Evolutionary conservation across 2,888 invertebrate genomes (phyloP).

Genomic region (Coronaproctus castanopsis): DNA sequence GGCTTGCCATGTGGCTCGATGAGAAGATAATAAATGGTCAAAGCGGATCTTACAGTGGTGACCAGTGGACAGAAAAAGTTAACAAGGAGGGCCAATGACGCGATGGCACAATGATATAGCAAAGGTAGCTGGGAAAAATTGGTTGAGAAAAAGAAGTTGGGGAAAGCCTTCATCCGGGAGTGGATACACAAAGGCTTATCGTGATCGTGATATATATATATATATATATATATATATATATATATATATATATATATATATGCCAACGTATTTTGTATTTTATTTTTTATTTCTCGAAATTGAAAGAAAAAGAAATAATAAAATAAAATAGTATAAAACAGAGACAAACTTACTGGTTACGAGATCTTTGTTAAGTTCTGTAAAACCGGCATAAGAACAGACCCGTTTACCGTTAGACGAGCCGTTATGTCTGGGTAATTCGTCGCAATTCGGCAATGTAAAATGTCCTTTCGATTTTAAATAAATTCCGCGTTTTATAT

Average conservation of each 20-base stretch:
- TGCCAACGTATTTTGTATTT: not conserved
- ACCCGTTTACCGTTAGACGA: constrained; percentile 26
- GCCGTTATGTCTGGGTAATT: constrained; percentile 40
- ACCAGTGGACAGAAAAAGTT: too few species aligned
- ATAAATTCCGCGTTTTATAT: constrained; percentile 54
- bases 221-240: not conserved
- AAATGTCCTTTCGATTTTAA: constrained; percentile 70
- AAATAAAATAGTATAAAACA: constrained; percentile 6
- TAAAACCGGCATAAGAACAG: constrained; percentile 69
- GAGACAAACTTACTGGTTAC: constrained; percentile 44
- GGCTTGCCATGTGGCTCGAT: too few species aligned
- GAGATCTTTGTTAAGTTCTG: constrained; percentile 57
- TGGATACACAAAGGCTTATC: too few species aligned
- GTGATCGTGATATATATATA: not conserved
- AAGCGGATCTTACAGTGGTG: too few species aligned
- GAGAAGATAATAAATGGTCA: too few species aligned
- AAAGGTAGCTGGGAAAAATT: too few species aligned
- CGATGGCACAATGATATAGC: too few species aligned
- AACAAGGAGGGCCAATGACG: too few species aligned
- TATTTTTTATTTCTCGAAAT: not conserved
- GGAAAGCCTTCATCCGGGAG: too few species aligned
- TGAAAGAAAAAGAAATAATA: not conserved
- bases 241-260: not conserved
- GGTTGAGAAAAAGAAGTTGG: too few species aligned
- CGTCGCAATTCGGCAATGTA: constrained; percentile 65